Conservation (phyloP, 2,113 vertebrate genomes). For the Microcebus ravelobensis region DNA sequence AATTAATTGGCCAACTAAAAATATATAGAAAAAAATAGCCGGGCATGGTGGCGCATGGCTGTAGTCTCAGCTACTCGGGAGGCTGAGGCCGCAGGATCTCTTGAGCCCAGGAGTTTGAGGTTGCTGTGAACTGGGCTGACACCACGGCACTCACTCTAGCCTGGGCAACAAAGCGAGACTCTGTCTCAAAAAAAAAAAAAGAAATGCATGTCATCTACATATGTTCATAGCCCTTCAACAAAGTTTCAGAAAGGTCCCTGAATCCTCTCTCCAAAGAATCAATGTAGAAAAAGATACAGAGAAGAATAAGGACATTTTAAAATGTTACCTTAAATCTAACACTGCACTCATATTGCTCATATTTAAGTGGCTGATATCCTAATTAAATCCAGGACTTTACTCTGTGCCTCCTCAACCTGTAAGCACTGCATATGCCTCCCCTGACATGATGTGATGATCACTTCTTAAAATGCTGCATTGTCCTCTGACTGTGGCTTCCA, state of each 20-base stretch:
- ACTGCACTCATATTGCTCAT: background rate
- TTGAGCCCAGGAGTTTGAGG: too few species aligned
- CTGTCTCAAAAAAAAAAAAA: background rate
- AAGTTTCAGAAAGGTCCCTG: background rate
- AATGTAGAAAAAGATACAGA: background rate
- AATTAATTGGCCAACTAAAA: too few species aligned
- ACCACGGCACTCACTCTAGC: too few species aligned
- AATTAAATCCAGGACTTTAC: background rate
- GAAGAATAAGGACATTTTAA: background rate
- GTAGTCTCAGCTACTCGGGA: too few species aligned
- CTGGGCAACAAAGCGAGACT: too few species aligned
- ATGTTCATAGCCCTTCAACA: background rate
- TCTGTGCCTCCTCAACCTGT: background rate
- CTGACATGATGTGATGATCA: background rate
- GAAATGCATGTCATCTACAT: background rate
- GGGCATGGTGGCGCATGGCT: too few species aligned
- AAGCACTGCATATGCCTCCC: background rate
- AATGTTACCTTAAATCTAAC: background rate
- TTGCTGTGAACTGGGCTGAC: too few species aligned
- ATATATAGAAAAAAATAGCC: too few species aligned
- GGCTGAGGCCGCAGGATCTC: too few species aligned
- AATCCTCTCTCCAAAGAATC: background rate
- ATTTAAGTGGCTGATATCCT: background rate
- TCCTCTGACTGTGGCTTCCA: background rate
- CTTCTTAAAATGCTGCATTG: background rate